Base-by-base conservation (phyloP, 2,888 invertebrate species). In the Brachynemurus nebulosus region DNA sequence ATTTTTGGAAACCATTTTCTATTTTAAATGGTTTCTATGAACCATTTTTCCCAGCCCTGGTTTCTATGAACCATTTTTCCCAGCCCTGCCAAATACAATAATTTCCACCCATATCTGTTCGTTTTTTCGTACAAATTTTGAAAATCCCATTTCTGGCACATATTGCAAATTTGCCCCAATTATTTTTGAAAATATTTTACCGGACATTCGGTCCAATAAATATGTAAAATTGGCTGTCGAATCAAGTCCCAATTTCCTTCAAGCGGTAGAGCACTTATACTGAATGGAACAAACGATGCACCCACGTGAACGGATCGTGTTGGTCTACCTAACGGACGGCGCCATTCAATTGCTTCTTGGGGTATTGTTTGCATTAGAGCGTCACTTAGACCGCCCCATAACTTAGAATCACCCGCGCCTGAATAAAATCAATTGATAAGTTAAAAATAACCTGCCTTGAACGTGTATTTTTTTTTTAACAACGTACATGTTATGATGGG, bases 191-290 rank as follows among this genome's bases (percentile, higher is more conserved):
- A n/a, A n/a, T n/a, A n/a, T n/a, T n/a, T 70, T 71, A 93, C 93
- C 62, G 78, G 77, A 72, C 93, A 93, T 62, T 95, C 93, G 17
- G 88, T 92, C 82, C 93, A 92, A 64, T 84, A 96, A 47, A 90
- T 85, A 63, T 96, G 92, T 59, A 96, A 79, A 61, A 95, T 81
- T 9, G 93, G 90, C 55, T 86, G 83, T 53, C 88, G 83, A 47
- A 92, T 70, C 38, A 95, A 73, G 58, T 82, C 83, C 65, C 82
- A 79, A 60, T 80, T 76, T 45, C 74, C 76, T 40, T 79, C 80
- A 48, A 78, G 75, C 37, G 85, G 84, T 44, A 89, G 62, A 48
- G 78, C 74, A 44, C 76, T 80, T 48, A 78, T 77, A 59, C 80
- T 80, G 59, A 85, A 89, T 40, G 85, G 83, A 39, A 82, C 73